Evolutionary conservation across 2,113 vertebrate genomes (phyloP).

Genomic region (Callospermophilus lateralis): DNA sequence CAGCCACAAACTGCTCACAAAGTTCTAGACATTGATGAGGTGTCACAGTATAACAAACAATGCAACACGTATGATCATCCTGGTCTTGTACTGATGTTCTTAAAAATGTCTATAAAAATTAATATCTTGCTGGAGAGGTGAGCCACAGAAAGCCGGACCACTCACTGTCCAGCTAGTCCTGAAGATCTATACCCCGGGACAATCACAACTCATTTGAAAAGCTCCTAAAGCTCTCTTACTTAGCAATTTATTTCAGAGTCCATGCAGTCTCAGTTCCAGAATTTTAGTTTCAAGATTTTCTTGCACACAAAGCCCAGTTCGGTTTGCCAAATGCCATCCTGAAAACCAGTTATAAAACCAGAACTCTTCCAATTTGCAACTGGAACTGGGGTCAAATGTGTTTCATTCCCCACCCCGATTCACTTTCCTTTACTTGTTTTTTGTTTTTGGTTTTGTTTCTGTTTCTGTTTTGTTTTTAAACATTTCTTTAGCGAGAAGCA

Average conservation of each 20-base stretch:
- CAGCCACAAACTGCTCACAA: not conserved
- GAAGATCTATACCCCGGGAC: not conserved
- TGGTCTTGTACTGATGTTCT: constrained; percentile 24
- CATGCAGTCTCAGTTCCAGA: not conserved
- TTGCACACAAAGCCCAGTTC: not conserved
- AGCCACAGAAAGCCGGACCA: not conserved
- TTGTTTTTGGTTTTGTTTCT: not conserved
- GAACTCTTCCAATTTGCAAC: not conserved
- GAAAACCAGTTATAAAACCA: not conserved
- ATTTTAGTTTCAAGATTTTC: not conserved
- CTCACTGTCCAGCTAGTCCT: not conserved
- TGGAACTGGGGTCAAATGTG: not conserved
- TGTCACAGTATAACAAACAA: not conserved
- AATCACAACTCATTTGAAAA: not conserved
- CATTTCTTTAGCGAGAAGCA: not conserved
- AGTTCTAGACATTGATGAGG: not conserved
- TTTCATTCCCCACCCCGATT: not conserved
- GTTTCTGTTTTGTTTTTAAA: not conserved
- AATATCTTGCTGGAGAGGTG: not conserved
- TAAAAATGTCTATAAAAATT: not conserved
- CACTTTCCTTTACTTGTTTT: not conserved
- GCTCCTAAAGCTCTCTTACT: constrained; percentile 1
- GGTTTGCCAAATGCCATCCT: not conserved
- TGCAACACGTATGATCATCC: not conserved
- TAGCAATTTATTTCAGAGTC: not conserved